These are phyloP conservation scores for Salticus scenicus DNA, from an alignment of 2,888 invertebrate genomes.

Conservation along the genomic window DNA sequence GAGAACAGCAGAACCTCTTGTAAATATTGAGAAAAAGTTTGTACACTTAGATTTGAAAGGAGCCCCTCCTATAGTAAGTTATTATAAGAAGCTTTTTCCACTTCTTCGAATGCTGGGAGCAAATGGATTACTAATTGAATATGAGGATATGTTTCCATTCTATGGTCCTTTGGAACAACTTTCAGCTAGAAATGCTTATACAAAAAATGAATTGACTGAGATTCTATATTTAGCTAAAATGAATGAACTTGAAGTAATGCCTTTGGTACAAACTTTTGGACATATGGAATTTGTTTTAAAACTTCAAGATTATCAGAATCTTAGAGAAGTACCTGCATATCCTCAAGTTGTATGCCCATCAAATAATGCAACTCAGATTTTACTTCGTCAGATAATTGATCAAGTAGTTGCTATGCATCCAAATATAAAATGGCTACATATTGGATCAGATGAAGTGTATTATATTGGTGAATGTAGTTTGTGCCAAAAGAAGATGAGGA, in stretches of 20 bases:
- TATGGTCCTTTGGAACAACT: conserved; percentile 80
- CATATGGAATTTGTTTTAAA: conserved; percentile 89
- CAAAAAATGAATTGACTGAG: conserved; percentile 81
- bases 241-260: conserved; percentile 83
- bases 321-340: conserved; percentile 81
- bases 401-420: conserved; percentile 84
- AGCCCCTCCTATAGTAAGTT: conserved; percentile 83
- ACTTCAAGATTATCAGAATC: conserved; percentile 80
- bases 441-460: conserved; percentile 89
- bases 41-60: conserved; percentile 93
- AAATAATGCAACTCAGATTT: conserved; percentile 78
- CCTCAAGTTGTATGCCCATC: conserved; percentile 84
- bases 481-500: conserved; percentile 74
- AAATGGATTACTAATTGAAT: conserved; percentile 87
- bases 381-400: conserved; percentile 83
- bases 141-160: conserved; percentile 92
- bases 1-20: conserved; percentile 35
- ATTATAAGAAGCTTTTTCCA: conserved; percentile 79
- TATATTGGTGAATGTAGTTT: conserved; percentile 77
- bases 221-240: conserved; percentile 81
- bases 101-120: conserved; percentile 82
- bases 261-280: conserved; percentile 89
- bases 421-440: conserved; percentile 82
- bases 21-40: conserved; percentile 62
- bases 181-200: conserved; percentile 82